These are phyloP conservation scores for Orientallactaga bullata DNA, from an alignment of 2,113 vertebrate species.

Conservation along the genomic window DNA sequence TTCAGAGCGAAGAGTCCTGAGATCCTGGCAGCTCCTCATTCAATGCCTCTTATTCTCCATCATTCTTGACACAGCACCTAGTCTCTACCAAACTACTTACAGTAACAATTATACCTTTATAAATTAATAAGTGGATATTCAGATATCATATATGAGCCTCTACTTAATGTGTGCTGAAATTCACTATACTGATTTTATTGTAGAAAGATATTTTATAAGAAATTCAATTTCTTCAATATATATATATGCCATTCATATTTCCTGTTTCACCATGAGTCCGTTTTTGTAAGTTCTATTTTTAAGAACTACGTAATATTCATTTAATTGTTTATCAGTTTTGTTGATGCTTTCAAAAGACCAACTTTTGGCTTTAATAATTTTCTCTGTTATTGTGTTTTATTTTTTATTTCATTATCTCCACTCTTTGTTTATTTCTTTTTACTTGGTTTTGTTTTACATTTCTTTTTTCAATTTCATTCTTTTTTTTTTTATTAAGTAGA, in stretches of 20 bases:
- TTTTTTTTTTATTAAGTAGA: too few relatives aligned
- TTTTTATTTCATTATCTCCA: conserved; percentile 22
- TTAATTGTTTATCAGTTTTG: conserved; percentile 25
- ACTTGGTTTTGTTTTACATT: conserved; percentile 44
- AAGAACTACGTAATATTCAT: conserved; percentile 18
- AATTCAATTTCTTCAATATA: conserved; percentile 40
- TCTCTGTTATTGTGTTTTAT: conserved; percentile 19
- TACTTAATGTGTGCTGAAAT: conserved; percentile 46
- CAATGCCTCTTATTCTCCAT: neutral
- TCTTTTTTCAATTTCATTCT: too few relatives aligned
- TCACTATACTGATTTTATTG: neutral
- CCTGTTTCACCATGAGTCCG: neutral
- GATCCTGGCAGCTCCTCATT: neutral
- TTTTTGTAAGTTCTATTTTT: conserved; percentile 36
- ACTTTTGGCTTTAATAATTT: conserved; percentile 29
- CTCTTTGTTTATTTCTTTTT: conserved; percentile 40
- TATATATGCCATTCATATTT: conserved; percentile 35
- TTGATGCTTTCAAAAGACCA: conserved; percentile 32
- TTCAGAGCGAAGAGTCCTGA: neutral
- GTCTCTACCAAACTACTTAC: neutral
- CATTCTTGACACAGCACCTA: neutral
- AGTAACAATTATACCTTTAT: conserved; percentile 1
- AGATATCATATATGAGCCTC: neutral
- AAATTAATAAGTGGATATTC: conserved; percentile 13
- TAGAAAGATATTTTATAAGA: conserved; percentile 10